Evolutionary conservation across 2,888 invertebrate species (phyloP).

Genomic region (Ophioninae sp.): DNA sequence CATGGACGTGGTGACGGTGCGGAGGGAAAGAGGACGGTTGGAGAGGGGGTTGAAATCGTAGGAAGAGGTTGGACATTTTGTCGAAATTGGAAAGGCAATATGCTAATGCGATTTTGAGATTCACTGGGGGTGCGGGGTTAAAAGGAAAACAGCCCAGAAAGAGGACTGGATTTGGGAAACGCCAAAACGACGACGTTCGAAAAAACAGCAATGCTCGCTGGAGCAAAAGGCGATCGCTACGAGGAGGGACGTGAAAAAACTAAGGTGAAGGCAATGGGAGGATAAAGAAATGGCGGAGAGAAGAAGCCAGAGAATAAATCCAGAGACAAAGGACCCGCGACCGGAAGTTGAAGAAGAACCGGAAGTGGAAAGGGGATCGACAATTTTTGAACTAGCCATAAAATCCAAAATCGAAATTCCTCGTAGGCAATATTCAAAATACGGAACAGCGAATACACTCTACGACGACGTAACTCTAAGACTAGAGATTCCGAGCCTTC

Average conservation of each 20-base stretch:
- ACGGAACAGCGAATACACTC: too few species aligned
- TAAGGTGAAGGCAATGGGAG: constrained; percentile 25
- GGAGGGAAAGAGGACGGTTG: constrained; percentile 18
- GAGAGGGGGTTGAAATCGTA: constrained; percentile 4
- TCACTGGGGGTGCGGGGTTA: constrained; percentile 19
- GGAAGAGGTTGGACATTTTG: constrained; percentile 72
- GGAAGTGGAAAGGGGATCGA: neutral
- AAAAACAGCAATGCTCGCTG: neutral
- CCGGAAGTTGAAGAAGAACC: neutral
- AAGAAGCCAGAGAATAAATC: neutral
- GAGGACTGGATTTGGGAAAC: neutral
- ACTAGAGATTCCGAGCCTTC: too few species aligned
- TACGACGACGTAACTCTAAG: too few species aligned
- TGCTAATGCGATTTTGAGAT: constrained; percentile 75
- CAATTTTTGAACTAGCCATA: too few species aligned
- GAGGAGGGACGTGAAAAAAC: neutral
- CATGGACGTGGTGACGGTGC: constrained; percentile 31
- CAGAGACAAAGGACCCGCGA: neutral
- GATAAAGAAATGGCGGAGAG: constrained; percentile 30
- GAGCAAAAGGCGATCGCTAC: neutral
- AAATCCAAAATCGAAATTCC: too few species aligned
- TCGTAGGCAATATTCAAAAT: too few species aligned
- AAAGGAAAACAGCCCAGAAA: constrained; percentile 3
- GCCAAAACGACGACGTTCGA: neutral
- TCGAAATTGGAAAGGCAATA: constrained; percentile 79